phyloP scores from a whole-genome alignment of 2,113 vertebrate species.

The Apaloderma vittatum region DNA sequence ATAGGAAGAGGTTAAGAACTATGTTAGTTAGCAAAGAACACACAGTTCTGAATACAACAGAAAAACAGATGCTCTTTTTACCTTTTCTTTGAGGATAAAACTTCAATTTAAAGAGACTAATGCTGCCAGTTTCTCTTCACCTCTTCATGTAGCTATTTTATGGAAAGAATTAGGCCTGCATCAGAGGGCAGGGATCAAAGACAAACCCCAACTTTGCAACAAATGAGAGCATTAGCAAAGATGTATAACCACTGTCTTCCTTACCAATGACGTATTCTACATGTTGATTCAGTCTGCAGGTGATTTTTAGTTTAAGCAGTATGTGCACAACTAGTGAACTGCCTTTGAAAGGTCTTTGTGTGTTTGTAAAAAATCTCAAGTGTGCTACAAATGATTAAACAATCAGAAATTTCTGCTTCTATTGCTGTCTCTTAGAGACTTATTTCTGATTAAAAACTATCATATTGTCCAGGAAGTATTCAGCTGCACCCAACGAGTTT shows the following conservation, averaged over 20 bases:
- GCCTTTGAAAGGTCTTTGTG: conserved; percentile 19
- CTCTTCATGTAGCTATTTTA: background rate
- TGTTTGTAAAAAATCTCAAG: conserved; percentile 8
- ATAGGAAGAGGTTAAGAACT: background rate
- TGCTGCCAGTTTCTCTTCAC: background rate
- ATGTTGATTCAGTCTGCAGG: background rate
- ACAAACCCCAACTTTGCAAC: background rate
- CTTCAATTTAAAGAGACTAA: background rate
- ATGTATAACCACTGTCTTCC: background rate
- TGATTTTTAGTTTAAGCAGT: conserved; percentile 5
- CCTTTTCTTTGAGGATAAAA: background rate
- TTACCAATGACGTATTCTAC: background rate
- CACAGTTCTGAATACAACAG: background rate
- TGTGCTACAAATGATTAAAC: background rate
- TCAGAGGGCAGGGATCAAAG: background rate
- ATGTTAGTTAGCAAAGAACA: background rate
- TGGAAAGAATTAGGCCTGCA: background rate
- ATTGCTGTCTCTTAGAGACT: background rate
- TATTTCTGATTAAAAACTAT: conserved; percentile 11
- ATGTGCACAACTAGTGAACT: background rate
- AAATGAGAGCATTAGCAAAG: conserved; percentile 2
- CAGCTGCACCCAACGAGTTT: background rate
- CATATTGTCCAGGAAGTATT: background rate
- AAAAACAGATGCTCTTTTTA: background rate
- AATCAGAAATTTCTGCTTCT: background rate